A percentile compares a stretch with the other conserved stretches of the same genome.
These are phyloP conservation scores for Vulpes lagopus DNA, from an alignment of 2,113 vertebrate genomes.

Conservation along the genomic window DNA sequence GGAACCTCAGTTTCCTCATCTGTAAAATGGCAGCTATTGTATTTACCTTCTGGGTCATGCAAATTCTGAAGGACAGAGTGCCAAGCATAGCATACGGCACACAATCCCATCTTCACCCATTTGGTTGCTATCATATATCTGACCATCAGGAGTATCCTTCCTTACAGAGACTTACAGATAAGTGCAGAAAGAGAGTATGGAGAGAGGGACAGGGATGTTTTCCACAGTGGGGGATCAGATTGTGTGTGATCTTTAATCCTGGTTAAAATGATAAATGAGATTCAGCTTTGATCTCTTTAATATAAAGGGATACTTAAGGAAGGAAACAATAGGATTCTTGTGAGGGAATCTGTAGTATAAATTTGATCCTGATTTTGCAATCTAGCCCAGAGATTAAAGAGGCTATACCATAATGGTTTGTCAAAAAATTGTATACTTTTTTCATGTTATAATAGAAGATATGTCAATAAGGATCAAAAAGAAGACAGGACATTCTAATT, in stretches of 20 bases:
- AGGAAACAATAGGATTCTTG: not conserved
- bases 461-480: conserved; percentile 59
- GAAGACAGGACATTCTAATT: not conserved
- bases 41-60: not conserved
- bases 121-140: no score
- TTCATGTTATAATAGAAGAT: conserved; percentile 25
- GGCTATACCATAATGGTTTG: not conserved
- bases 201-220: not conserved
- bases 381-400: conserved; percentile 45
- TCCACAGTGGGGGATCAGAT: not conserved
- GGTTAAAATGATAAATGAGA: not conserved
- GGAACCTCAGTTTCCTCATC: not conserved
- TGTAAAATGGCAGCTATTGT: not conserved
- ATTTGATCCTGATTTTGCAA: conserved; percentile 24
- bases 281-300: not conserved
- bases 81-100: not conserved
- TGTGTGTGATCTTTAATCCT: not conserved
- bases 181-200: not conserved
- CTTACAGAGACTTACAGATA: not conserved
- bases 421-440: not conserved
- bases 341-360: not conserved
- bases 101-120: not conserved
- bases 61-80: not conserved
- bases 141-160: not conserved
- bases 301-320: conserved; percentile 10